phyloP scores from a whole-genome alignment of 2,797 vertebrate genomes.

The Ispidina lecontei region DNA sequence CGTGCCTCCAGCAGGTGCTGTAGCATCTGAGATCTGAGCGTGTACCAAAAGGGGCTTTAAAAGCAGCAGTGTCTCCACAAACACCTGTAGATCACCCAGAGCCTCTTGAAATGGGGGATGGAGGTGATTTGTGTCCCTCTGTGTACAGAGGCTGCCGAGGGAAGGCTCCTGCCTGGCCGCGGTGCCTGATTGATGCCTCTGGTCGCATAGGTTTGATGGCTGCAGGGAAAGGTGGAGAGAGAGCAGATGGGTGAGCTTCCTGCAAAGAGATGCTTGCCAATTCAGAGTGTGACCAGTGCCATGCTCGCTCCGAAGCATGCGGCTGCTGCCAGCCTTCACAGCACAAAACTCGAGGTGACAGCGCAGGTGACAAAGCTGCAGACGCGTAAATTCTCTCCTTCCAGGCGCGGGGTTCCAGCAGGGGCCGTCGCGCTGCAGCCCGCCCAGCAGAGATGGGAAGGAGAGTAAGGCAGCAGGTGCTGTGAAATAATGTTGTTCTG shows the following conservation, averaged over 20 bases:
- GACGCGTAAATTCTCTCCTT: background rate
- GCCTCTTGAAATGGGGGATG: fast-evolving
- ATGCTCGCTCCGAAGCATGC: fast-evolving
- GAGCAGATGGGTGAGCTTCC: background rate
- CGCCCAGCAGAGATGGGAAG: background rate
- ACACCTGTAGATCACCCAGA: fast-evolving
- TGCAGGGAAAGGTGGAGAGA: background rate
- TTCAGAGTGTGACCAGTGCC: background rate
- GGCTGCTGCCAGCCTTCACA: background rate
- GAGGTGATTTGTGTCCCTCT: background rate
- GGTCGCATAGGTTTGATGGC: background rate
- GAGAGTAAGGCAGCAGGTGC: background rate
- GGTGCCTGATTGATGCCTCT: fast-evolving
- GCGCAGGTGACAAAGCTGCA: background rate
- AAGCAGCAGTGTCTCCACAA: fast-evolving
- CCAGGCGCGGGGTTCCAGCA: background rate
- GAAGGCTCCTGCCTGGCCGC: fast-evolving
- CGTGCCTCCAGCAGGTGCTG: background rate
- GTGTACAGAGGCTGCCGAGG: background rate
- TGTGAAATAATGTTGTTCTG: background rate
- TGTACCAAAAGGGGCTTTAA: fast-evolving
- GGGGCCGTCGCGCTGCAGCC: background rate
- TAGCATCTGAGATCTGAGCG: fast-evolving
- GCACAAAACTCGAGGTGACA: background rate
- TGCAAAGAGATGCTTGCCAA: background rate